Percentiles rank a stretch among this genome's conserved stretches.
Evolutionary conservation across 2,113 vertebrate species (phyloP).

Genomic region (Speoplatyrhinus poulsoni): DNA sequence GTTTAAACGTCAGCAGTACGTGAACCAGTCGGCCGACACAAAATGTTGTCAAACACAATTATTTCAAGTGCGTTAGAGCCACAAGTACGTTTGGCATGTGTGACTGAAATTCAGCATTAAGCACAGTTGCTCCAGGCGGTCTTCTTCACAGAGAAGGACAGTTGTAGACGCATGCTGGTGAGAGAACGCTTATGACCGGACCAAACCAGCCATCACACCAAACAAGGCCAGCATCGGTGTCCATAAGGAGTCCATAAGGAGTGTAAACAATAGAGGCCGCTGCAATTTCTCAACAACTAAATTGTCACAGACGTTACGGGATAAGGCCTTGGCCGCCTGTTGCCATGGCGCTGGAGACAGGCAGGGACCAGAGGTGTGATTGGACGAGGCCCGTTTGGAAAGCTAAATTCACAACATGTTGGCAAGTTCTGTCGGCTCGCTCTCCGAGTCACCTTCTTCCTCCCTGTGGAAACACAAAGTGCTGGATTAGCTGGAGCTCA

Average conservation of each 20-base stretch:
- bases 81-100: too few species aligned
- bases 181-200: conserved; percentile 8
- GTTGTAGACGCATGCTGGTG: too few species aligned
- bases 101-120: conserved; percentile 26
- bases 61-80: too few species aligned
- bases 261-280: conserved; percentile 38
- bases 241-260: conserved; percentile 13
- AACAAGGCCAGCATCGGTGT: conserved; percentile 1
- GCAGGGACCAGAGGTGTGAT: conserved; percentile 38
- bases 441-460: conserved; percentile 68
- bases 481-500: neutral
- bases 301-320: neutral
- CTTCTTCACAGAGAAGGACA: conserved; percentile 8
- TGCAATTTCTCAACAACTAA: conserved; percentile 20
- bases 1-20: too few species aligned
- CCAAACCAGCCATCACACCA: conserved; percentile 11
- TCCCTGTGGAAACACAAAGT: conserved; percentile 55
- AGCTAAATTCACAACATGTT: conserved; percentile 26
- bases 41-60: too few species aligned
- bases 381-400: too few species aligned
- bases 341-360: neutral
- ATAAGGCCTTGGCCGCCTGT: conserved; percentile 26
- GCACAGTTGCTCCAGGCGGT: conserved; percentile 36
- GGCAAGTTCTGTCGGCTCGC: conserved; percentile 59
- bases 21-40: too few species aligned